These are phyloP conservation scores for Brachystomella parvula DNA, from an alignment of 1,140 invertebrate species.

Conservation along the genomic window DNA sequence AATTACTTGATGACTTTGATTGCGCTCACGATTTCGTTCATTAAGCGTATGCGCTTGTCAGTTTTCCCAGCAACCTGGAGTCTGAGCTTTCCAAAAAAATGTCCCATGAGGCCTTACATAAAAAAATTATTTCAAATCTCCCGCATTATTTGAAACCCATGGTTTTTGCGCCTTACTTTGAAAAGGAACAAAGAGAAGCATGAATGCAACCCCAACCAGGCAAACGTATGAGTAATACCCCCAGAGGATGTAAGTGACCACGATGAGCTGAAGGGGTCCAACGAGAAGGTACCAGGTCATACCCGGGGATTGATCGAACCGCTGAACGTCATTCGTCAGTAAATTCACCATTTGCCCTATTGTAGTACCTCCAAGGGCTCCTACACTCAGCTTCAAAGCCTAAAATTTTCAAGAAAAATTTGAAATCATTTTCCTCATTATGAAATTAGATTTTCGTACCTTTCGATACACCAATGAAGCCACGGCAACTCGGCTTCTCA, in stretches of 20 bases:
- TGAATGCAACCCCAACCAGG: slow-evolving; percentile 64
- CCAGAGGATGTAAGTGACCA: slow-evolving; percentile 69
- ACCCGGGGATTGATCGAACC: slow-evolving; percentile 36
- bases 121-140: background rate
- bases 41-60: slow-evolving; percentile 49
- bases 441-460: slow-evolving; percentile 39
- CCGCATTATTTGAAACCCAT: background rate
- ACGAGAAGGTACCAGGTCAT: slow-evolving; percentile 65
- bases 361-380: slow-evolving; percentile 64
- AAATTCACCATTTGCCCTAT: slow-evolving; percentile 85
- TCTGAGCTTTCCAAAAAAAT: slow-evolving; percentile 43
- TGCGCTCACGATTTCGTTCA: slow-evolving; percentile 48
- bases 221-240: slow-evolving; percentile 61
- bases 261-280: slow-evolving; percentile 53
- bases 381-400: slow-evolving; percentile 52
- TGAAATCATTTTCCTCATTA: background rate
- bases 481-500: slow-evolving; percentile 49
- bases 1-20: slow-evolving; percentile 19
- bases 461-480: slow-evolving; percentile 52
- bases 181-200: slow-evolving; percentile 71
- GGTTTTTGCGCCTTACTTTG: slow-evolving; percentile 53
- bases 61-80: slow-evolving; percentile 43
- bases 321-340: slow-evolving; percentile 59
- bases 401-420: slow-evolving; percentile 20
- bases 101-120: slow-evolving; percentile 44